Base-by-base conservation (phyloP, 1,140 invertebrate species). In the Macrotrachela quadricornifera region DNA sequence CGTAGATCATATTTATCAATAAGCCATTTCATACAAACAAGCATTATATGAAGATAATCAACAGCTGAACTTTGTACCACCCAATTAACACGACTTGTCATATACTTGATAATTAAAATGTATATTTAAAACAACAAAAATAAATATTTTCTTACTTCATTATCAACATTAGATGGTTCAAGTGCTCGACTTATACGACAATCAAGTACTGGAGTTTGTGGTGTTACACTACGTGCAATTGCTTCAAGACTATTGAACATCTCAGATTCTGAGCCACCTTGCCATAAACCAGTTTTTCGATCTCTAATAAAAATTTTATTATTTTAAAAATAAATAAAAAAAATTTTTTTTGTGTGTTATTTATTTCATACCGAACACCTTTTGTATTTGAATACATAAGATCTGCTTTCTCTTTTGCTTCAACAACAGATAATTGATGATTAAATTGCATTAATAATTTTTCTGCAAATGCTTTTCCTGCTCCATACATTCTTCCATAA, bases 1-100 rank as follows among this genome's bases (percentile, higher is more conserved):
- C 81, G 73, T 11, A 80, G 78, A 14, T 78, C 49, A 56, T 71
- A 78, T 54, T 72, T 60, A 16, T 73, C 74, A 68, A 86, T 79
- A 0, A 96, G 72, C 80, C 88, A 95, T 43, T 79, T 73, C 87
- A 97, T 94, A 53, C 77, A 81, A 2, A 85, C 84, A n/a, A 97
- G 67, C 81, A 97, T 88, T 44, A 97, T 72, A 69, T 99, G 92
- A 3, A 99, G 70, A 71, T 92, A 97, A 69, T 97, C 91, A 0
- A 96, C 92, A 21, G 91, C 92, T 8, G 88, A 90, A 68, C 88
- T 95, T 73, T 99, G 92, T 15, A 99, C 91, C 12, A 95, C 87
- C 92, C 91, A 96, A 71, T 96, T 96, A 2, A 94, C 77, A 49
- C 87, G 77, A 13, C 86, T 92, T 3, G 85, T 84, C 61, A 86